Conservation (phyloP, 2,888 invertebrate species). For the Spodoptera exigua region DNA sequence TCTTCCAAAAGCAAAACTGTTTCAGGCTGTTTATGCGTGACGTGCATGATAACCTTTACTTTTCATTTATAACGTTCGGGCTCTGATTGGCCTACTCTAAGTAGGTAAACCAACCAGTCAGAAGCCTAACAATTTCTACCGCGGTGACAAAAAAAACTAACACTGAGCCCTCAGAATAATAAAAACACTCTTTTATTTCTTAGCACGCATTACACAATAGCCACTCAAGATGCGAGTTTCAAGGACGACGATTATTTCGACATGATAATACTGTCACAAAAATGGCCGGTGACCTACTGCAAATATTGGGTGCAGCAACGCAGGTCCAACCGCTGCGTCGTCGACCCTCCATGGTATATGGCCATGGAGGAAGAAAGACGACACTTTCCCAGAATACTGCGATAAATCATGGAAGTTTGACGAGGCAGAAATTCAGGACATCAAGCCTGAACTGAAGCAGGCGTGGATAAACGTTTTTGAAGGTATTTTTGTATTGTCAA, state of each 20-base stretch:
- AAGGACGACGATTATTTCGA: neutral
- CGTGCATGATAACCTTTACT: too few species aligned
- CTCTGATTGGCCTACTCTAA: too few species aligned
- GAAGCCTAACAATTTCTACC: too few species aligned
- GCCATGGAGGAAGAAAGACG: neutral
- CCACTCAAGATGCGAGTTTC: neutral
- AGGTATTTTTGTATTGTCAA: conserved; percentile 65
- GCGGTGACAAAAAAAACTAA: too few species aligned
- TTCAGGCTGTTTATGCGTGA: too few species aligned
- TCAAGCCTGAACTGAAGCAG: conserved; percentile 10
- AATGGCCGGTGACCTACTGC: conserved; percentile 20
- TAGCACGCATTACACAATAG: neutral
- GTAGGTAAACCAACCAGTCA: too few species aligned
- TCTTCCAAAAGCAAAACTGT: too few species aligned
- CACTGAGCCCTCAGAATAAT: too few species aligned
- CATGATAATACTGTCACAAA: conserved; percentile 11
- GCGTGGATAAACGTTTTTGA: conserved; percentile 76
- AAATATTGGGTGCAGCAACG: conserved; percentile 8
- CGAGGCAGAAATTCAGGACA: neutral
- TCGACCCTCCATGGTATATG: conserved; percentile 30
- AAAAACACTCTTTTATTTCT: neutral
- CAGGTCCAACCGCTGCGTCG: neutral
- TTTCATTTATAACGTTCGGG: too few species aligned
- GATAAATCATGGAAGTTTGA: conserved; percentile 18
- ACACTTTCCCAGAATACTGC: neutral